phyloP scores from a whole-genome alignment of 23 tunicate species.

The Pegea sp. region DNA sequence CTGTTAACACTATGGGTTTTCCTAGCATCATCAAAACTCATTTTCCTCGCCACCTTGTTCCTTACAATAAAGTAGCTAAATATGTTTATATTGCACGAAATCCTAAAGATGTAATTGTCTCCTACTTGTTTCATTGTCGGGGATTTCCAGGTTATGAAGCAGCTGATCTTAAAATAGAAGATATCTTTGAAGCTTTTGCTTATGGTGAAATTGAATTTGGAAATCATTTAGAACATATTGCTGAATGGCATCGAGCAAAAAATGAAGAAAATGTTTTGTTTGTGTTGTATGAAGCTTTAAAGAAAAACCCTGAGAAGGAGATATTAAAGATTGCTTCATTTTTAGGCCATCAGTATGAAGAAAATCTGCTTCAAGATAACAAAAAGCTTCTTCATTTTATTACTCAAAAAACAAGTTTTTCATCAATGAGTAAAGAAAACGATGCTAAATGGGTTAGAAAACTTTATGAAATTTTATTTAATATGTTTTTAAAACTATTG shows the following conservation, averaged over 20 bases:
- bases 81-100: conserved; percentile 25
- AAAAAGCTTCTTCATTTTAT: conserved; percentile 7
- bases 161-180: conserved; percentile 8
- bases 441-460: conserved; percentile 14
- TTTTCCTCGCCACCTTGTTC: conserved; percentile 4
- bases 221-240: conserved; percentile 13
- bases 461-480: no score
- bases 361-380: conserved; percentile 6
- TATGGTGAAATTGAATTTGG: conserved; percentile 10
- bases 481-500: no score
- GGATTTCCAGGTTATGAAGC: conserved; percentile 7
- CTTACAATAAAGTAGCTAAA: conserved; percentile 18
- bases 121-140: conserved; percentile 11
- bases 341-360: conserved; percentile 17
- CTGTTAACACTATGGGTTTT: conserved; percentile 4
- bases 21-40: conserved; percentile 34
- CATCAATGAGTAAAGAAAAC: conserved; percentile 2
- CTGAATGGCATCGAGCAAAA: conserved; percentile 12
- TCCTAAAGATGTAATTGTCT: conserved; percentile 43
- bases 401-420: conserved; percentile 4
- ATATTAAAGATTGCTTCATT: conserved; percentile 21
- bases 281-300: conserved; percentile 26
- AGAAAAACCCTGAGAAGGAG: conserved; percentile 1
- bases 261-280: conserved; percentile 17
- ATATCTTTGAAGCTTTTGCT: conserved; percentile 5